Evolutionary conservation across 2,888 invertebrate genomes (phyloP), one percentile per base, ranked within the genome.

Genomic region (Blastobasis lacticolella): DNA sequence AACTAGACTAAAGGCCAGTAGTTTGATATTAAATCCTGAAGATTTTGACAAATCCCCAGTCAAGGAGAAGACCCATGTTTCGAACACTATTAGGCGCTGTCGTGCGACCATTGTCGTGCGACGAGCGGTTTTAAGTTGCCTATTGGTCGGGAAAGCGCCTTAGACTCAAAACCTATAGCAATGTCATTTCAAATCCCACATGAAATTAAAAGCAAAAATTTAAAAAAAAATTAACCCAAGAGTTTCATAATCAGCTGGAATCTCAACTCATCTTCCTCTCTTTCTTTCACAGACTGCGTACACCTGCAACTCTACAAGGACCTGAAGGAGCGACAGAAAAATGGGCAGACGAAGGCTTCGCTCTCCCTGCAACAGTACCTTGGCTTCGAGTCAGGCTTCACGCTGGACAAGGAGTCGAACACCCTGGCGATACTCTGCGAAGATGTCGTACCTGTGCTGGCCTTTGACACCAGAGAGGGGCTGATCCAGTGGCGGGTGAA

Each of bases 261-360:
- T 23, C 23, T 23, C 23, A 23, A 23, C 23, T 23, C 23, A 23
- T 23, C 23, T 23, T 6, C 37, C 4, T 37, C 7, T 57, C 45
- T 60, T 49, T 73, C 62, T 63, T 76, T 89, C 90, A 47, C 92
- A 97, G 97, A 97, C 82, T 96, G 95, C 75, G 91, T 97, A 58
- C 95, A 96, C 81, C 91, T 97, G 57, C 95, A 95, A 74, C 90
- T 97, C 48, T 97, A 95, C 88, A 92, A 95, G 67, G 96, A 96
- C 87, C 91, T 94, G 70, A 95, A 95, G 76, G 96, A 96, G 74
- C 90, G 95, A 48, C 94, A 94, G 87, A 94, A 94, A 78, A 94
- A 95, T 81, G 94, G 94, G 10, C 94, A 94, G 78, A 95, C 96
- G 55, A 96, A 96, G 79, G 94, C 95, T 0, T 95, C 95, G 9